Evolutionary conservation across 2,797 vertebrate species (phyloP), one percentile per base, ranked within the genome.

Genomic region (Melanotaenia maccullochi): DNA sequence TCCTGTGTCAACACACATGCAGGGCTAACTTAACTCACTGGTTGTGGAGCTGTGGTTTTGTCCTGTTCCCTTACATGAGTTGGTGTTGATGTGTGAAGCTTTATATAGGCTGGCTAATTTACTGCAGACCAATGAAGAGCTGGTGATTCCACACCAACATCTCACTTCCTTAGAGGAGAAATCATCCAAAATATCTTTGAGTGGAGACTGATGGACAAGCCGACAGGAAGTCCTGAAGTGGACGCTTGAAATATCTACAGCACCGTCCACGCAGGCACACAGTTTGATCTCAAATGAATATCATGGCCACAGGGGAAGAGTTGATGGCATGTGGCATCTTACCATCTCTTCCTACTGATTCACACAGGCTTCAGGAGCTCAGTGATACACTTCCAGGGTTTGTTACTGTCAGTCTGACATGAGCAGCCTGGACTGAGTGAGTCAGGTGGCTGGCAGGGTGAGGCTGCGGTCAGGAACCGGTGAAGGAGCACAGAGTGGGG

Each of bases 171-270:
- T 52, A 61, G 56, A 40, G 59, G 38, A 28, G 55, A 51, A 35
- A 60, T 55, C 55, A 81, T 68, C 68, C 74, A 65, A 61, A 82
- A 57, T 3, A 32, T 73, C 73, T 66, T 52, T n/a, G 55, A 62
- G 60, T 30, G 76, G n/a, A 55, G 64, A 71, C 74, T 65, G 76
- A 85, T 75, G 77, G 25, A 44, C n/a, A 22, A 60, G 60, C 60
- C 61, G 52, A 69, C 60, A 74, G 51, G 61, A 76, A 69, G 54
- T 68, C 11, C 54, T 74, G 67, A 71, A 83, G 84, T 81, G 72
- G 85, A 75, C 79, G 81, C 49, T 64, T 14, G 49, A 62, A 66
- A 44, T 35, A 44, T 3, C 13, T 51, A 9, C 47, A 22, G 8
- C 4, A 5, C 16, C 5, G 2, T 20, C 16, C 65, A 28, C 38